Evolutionary conservation across 2,113 vertebrate genomes (phyloP).

Genomic region (Colistium nudipinnis): DNA sequence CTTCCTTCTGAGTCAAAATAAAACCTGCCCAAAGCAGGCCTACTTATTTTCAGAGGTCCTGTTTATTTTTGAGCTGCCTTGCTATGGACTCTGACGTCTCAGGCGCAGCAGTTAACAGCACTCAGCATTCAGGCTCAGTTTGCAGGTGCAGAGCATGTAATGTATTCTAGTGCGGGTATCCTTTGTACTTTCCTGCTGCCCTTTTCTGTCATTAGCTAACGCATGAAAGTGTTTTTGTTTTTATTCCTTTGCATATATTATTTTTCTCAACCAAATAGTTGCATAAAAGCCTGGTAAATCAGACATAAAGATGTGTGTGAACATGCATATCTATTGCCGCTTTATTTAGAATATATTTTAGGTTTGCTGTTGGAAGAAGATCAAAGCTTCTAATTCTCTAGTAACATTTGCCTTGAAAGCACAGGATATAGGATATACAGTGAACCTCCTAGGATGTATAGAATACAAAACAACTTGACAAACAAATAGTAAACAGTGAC

Average conservation of each 20-base stretch:
- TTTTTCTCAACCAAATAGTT: slow-evolving; percentile 36
- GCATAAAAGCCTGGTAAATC: slow-evolving; percentile 57
- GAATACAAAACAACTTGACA: slow-evolving; percentile 31
- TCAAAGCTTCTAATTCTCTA: slow-evolving; percentile 60
- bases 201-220: slow-evolving; percentile 43
- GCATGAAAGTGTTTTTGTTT: slow-evolving; percentile 23
- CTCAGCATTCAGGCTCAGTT: slow-evolving; percentile 21
- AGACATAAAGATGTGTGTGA: slow-evolving; percentile 47
- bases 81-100: slow-evolving; percentile 48
- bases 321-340: slow-evolving; percentile 68
- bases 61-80: slow-evolving; percentile 62
- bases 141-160: slow-evolving; percentile 22
- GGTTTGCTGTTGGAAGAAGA: slow-evolving; percentile 43
- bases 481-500: slow-evolving; percentile 51
- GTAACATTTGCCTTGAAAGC: slow-evolving; percentile 64
- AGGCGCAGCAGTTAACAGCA: slow-evolving; percentile 15
- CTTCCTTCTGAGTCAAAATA: slow-evolving; percentile 58
- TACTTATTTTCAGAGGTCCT: slow-evolving; percentile 51
- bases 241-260: slow-evolving; percentile 46
- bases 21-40: slow-evolving; percentile 62
- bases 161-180: slow-evolving; percentile 18
- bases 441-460: slow-evolving; percentile 28
- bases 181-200: slow-evolving; percentile 28
- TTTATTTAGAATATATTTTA: slow-evolving; percentile 59
- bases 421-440: slow-evolving; percentile 18